Evolutionary conservation across 2,113 vertebrate genomes (phyloP).

Genomic region (Puffinus mauretanicus): DNA sequence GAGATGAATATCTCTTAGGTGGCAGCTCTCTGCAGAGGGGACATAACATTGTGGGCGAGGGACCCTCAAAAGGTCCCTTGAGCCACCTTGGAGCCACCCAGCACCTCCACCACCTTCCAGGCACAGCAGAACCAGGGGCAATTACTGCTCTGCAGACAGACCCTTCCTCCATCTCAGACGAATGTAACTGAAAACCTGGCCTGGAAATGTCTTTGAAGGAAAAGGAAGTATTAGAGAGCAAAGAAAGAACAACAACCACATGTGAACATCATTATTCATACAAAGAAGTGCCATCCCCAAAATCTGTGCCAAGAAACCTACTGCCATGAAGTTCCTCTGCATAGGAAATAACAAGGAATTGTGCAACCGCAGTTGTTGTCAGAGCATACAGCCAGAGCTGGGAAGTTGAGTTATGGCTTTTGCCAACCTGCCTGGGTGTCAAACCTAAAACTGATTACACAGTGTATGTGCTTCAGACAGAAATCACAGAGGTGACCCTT

Average conservation of each 20-base stretch:
- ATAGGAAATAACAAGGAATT: not conserved
- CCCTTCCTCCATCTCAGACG: not conserved
- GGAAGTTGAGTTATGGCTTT: not conserved
- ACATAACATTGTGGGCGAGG: fast-evolving
- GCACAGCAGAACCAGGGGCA: not conserved
- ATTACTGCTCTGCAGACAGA: not conserved
- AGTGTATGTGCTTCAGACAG: not conserved
- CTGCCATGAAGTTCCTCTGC: not conserved
- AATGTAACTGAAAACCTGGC: not conserved
- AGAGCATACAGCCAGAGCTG: not conserved
- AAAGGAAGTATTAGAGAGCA: not conserved
- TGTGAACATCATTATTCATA: not conserved
- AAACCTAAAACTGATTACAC: not conserved
- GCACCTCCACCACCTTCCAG: not conserved
- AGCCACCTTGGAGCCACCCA: not conserved
- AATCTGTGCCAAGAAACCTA: not conserved
- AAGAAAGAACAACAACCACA: not conserved
- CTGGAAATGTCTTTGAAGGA: not conserved
- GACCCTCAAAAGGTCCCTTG: not conserved
- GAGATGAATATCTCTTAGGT: not conserved
- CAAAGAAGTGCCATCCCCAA: not conserved
- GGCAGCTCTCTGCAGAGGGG: not conserved
- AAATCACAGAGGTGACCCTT: not conserved
- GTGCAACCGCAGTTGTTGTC: not conserved
- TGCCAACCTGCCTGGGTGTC: not conserved